These are phyloP conservation scores for Falco cherrug DNA, from an alignment of 2,797 vertebrate species.

Conservation along the genomic window DNA sequence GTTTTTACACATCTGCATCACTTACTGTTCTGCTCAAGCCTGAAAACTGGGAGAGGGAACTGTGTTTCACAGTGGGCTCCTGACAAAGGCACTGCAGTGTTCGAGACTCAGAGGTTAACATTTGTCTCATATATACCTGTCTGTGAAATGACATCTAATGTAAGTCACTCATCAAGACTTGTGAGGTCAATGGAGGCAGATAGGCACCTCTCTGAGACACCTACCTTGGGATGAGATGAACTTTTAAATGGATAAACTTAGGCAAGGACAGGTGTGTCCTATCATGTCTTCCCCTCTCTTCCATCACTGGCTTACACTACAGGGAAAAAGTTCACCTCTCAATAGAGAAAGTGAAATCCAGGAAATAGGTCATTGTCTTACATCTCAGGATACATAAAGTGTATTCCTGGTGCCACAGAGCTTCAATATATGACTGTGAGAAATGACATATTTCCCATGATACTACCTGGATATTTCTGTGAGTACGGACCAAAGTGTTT, in stretches of 20 bases:
- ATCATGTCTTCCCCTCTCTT: background rate
- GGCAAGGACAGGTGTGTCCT: background rate
- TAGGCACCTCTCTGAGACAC: background rate
- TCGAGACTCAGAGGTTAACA: background rate
- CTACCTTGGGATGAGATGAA: background rate
- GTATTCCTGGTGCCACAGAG: background rate
- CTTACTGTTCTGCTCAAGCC: background rate
- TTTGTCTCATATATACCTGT: background rate
- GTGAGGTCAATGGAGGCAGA: background rate
- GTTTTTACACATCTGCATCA: background rate
- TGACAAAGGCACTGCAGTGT: background rate
- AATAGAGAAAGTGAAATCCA: background rate
- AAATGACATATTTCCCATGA: background rate
- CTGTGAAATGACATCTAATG: background rate
- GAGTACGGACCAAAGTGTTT: background rate
- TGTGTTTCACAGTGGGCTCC: background rate
- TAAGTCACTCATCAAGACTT: background rate
- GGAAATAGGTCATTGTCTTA: background rate
- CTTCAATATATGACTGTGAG: background rate
- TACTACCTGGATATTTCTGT: background rate
- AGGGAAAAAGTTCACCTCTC: background rate
- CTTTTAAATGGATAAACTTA: background rate
- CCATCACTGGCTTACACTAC: background rate
- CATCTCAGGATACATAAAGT: background rate
- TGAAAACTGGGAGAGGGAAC: background rate